A percentile compares a stretch with the other conserved stretches of the same genome.
Conservation (phyloP, 2,113 vertebrate species). For the Pelusios castaneus region DNA sequence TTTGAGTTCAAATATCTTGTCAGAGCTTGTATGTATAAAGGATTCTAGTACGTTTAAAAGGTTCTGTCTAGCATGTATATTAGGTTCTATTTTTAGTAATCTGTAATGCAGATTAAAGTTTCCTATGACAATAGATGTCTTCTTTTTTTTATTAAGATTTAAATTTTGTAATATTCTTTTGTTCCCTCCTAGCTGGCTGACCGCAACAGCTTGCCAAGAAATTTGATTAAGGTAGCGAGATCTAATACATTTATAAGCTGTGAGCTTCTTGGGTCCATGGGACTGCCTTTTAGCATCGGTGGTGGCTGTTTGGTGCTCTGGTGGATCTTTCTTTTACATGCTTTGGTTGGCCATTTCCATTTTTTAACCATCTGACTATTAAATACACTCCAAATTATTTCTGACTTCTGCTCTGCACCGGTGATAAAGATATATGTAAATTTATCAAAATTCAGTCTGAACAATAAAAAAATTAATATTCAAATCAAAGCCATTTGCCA, state of each 20-base stretch:
- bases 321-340: conserved; percentile 28
- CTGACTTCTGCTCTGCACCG: conserved; percentile 1
- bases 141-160: background rate
- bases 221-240: conserved; percentile 57
- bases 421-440: background rate
- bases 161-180: conserved; percentile 23
- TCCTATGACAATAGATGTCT: background rate
- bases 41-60: background rate
- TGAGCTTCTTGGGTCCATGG: background rate
- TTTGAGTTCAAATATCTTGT: background rate
- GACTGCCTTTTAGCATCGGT: conserved; percentile 5
- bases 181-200: conserved; percentile 50
- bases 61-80: background rate
- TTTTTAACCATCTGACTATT: conserved; percentile 28
- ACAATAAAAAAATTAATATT: background rate
- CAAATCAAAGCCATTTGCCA: conserved; percentile 20
- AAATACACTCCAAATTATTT: conserved; percentile 25
- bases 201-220: conserved; percentile 40
- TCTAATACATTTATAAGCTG: background rate
- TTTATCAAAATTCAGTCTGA: background rate
- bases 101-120: background rate
- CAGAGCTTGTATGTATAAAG: background rate
- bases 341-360: conserved; percentile 34
- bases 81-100: background rate
- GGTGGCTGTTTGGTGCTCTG: conserved; percentile 21